Percentiles rank a stretch among this genome's conserved stretches.
Conservation (phyloP, 2,113 vertebrate species). For the Xerus inauris region DNA sequence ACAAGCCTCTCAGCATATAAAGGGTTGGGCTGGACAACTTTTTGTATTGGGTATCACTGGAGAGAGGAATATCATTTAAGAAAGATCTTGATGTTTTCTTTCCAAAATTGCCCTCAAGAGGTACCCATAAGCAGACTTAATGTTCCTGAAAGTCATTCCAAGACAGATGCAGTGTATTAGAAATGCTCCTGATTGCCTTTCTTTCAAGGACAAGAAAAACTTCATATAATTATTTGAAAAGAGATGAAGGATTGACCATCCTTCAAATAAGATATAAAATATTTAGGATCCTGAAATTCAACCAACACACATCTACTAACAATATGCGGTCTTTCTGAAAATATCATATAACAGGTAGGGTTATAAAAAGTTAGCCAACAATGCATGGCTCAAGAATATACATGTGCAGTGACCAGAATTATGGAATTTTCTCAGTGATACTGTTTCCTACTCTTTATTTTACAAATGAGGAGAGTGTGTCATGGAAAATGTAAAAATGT, state of each 20-base stretch:
- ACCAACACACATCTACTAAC: neutral
- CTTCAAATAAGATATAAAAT: neutral
- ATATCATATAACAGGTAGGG: neutral
- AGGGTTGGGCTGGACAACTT: neutral
- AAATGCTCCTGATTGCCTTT: conserved; percentile 27
- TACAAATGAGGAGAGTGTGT: neutral
- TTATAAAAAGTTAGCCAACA: neutral
- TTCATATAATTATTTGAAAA: neutral
- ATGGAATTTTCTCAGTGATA: neutral
- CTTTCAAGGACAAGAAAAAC: conserved; percentile 55
- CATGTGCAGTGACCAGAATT: neutral
- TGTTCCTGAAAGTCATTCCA: conserved; percentile 11
- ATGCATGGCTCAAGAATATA: neutral
- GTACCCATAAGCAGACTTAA: neutral
- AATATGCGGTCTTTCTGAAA: neutral
- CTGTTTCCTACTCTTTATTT: neutral
- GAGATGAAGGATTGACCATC: neutral
- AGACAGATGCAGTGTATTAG: neutral
- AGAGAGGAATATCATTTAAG: conserved; percentile 29
- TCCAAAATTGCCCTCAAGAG: conserved; percentile 29
- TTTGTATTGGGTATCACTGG: neutral
- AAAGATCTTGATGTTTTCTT: conserved; percentile 49
- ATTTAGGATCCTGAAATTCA: neutral
- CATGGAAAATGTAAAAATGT: neutral
- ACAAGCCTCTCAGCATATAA: neutral